A percentile compares a stretch with the other conserved stretches of the same genome.
phyloP scores from a whole-genome alignment of 1,140 invertebrate genomes.

The Zaprionus kolodkinae region DNA sequence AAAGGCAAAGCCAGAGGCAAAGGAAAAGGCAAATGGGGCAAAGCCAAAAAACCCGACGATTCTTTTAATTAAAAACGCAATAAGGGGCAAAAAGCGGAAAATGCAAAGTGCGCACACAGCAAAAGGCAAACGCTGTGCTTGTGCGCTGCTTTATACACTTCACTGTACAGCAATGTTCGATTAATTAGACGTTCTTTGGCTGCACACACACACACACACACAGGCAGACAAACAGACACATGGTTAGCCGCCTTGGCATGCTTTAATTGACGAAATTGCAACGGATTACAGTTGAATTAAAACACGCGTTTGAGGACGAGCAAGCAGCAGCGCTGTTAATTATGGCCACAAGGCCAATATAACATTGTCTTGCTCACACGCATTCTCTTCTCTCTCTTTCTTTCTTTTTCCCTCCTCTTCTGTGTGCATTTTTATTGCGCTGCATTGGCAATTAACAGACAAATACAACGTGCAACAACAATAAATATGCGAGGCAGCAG shows the following conservation, averaged over 20 bases:
- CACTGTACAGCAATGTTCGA: slow-evolving; percentile 53
- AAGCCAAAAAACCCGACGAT: slow-evolving; percentile 10
- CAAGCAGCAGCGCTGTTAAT: slow-evolving; percentile 57
- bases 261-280: slow-evolving; percentile 33
- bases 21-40: background rate
- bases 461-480: slow-evolving; percentile 66
- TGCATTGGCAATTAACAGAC: slow-evolving; percentile 72
- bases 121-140: slow-evolving; percentile 32
- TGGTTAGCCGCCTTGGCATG: slow-evolving; percentile 1
- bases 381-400: background rate
- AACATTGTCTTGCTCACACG: slow-evolving; percentile 13
- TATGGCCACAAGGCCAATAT: slow-evolving; percentile 42
- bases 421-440: slow-evolving; percentile 61
- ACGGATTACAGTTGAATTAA: slow-evolving; percentile 41
- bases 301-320: slow-evolving; percentile 43
- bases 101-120: slow-evolving; percentile 40
- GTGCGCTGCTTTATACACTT: slow-evolving; percentile 29
- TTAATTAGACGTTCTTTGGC: slow-evolving; percentile 64
- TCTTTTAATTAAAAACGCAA: slow-evolving; percentile 54
- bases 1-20: background rate
- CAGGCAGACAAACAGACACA: background rate
- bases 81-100: slow-evolving; percentile 18
- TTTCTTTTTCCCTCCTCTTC: background rate
- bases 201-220: background rate
- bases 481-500: slow-evolving; percentile 59